These are phyloP conservation scores for Sinocyclocheilus rhinocerous DNA, from an alignment of 2,113 vertebrate genomes.

Conservation along the genomic window DNA sequence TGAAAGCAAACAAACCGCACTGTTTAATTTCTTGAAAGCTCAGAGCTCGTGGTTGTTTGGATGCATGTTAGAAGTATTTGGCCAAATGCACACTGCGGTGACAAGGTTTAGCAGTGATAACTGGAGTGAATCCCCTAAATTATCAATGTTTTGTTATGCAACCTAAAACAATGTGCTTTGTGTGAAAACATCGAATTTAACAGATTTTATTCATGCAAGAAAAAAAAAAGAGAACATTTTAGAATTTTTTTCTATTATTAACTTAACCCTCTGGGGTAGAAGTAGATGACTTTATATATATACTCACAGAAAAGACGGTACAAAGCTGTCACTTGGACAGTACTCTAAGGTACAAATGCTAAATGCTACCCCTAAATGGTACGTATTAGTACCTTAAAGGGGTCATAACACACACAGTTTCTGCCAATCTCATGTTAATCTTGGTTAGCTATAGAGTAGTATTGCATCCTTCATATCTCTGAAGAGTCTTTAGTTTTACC, in stretches of 20 bases:
- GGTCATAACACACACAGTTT: too few species aligned
- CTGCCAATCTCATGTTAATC: too few species aligned
- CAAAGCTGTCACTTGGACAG: too few species aligned
- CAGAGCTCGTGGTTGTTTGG: not conserved
- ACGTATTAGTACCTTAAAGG: too few species aligned
- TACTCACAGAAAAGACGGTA: not conserved
- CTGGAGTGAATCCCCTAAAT: not conserved
- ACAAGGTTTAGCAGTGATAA: not conserved
- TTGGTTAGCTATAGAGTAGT: too few species aligned
- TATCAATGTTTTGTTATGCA: not conserved
- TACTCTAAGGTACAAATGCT: too few species aligned
- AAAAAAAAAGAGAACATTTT: too few species aligned
- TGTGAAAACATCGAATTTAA: not conserved
- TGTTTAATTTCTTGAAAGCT: constrained; percentile 27
- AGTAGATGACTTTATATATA: too few species aligned
- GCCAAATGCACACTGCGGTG: not conserved
- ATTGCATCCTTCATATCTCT: too few species aligned
- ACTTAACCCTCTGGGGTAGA: not conserved
- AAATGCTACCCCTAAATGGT: too few species aligned
- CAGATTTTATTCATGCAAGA: not conserved
- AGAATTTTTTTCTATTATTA: too few species aligned
- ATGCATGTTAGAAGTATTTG: not conserved
- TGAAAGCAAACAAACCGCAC: constrained; percentile 19
- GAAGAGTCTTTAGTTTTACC: too few species aligned
- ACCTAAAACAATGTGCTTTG: not conserved